phyloP scores from a whole-genome alignment of 2,797 vertebrate genomes.

The Coendou prehensilis region DNA sequence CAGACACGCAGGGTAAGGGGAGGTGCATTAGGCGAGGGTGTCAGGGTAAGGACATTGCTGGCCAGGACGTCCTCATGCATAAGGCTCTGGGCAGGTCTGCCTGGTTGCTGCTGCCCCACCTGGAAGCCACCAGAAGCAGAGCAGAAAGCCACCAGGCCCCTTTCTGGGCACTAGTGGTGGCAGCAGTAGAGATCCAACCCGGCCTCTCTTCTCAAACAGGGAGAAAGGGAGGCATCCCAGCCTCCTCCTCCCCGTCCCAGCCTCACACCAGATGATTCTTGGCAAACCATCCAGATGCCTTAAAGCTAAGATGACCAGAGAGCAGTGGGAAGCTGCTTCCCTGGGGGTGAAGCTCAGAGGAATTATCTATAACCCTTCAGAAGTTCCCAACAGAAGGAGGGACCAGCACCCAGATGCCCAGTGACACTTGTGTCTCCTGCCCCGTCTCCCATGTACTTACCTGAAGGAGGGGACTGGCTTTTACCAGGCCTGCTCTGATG shows the following conservation, averaged over 20 bases:
- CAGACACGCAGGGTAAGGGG: neutral
- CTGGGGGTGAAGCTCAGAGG: neutral
- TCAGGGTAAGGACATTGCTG: neutral
- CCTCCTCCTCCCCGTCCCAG: neutral
- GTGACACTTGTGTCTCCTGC: neutral
- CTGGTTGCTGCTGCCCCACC: neutral
- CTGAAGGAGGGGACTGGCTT: neutral
- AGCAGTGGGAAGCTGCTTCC: neutral
- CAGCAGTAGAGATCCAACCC: neutral
- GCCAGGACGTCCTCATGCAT: neutral
- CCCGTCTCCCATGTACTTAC: slow-evolving; percentile 64
- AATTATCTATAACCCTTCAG: neutral
- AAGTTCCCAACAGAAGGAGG: neutral
- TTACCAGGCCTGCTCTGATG: neutral
- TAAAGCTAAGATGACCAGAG: neutral
- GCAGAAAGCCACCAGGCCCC: neutral
- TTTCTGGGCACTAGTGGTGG: neutral
- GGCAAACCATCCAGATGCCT: neutral
- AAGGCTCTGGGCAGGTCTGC: neutral
- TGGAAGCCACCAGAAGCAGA: neutral
- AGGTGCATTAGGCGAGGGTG: no score
- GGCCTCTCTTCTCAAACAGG: neutral
- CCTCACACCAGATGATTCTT: neutral
- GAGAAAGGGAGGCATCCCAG: neutral
- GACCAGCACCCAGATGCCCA: neutral